Evolutionary conservation across 2,797 vertebrate genomes (phyloP), one percentile per base, ranked within the genome.

Genomic region (Spinibarbus caldwelli): DNA sequence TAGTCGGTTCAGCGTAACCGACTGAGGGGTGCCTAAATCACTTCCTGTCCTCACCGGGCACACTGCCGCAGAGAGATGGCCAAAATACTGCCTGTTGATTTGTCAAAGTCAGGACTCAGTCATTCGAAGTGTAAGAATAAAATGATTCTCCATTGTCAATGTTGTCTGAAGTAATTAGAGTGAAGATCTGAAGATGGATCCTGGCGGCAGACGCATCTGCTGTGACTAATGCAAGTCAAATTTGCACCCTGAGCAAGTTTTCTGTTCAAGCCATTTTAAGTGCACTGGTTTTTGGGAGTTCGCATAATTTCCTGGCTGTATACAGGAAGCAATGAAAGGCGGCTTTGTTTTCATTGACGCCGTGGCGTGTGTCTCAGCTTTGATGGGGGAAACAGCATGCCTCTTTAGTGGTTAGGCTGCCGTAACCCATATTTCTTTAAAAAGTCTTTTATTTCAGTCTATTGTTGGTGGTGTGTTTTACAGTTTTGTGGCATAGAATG

Each of bases 1-100:
- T 93, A 92, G 91, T 92, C 91, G 92, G 90, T 77, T 84, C 85
- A 86, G 86, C 11, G 41, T 31, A 85, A 66, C 85, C 80, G 52
- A 89, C 89, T 90, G 89, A 90, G 82, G 80, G 78, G 34, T 77
- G 54, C 72, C 66, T 86, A 83, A 89, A 88, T 89, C 84, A 75
- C 85, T 54, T 84, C 80, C 80, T 86, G 57, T 88, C 57, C n/a
- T 59, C 11, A 59, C 57, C 4, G 10, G 57, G 57, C 2, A 59
- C 57, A 49, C 47, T 49, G 47, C 47, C 0, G 47, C 47, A 26
- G 57, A 59, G 57, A 59, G n/a, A 59, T 59, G 57, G 57, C 72
- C 73, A 79, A 68, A 68, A 85, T 62, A 89, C 88, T 85, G 82
- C 31, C 86, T 90, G 83, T 85, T 84, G 43, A 41, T 90, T 88